These are phyloP conservation scores for Brachyistius frenatus DNA, from an alignment of 2,113 vertebrate species.

Conservation along the genomic window DNA sequence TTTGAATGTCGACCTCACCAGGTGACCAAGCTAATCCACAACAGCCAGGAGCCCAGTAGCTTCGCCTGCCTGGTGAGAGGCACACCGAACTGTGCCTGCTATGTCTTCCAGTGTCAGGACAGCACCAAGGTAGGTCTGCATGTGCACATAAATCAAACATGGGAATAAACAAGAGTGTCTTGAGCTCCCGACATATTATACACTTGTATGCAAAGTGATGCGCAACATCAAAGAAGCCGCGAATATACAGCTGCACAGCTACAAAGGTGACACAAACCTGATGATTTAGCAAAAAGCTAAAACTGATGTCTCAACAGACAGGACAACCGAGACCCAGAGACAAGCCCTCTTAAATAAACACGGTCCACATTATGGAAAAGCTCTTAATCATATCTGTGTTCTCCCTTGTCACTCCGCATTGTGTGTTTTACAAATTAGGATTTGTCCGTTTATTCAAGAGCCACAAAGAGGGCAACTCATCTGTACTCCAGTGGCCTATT, in stretches of 20 bases:
- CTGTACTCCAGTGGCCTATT: not conserved
- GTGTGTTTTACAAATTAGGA: too few species aligned
- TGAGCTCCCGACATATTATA: not conserved
- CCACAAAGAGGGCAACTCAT: not conserved
- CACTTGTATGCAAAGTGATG: not conserved
- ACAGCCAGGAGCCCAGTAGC: constrained; percentile 92
- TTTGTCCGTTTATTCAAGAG: not conserved
- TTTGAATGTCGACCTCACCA: constrained; percentile 91
- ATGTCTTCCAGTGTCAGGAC: constrained; percentile 92
- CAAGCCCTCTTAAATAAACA: too few species aligned
- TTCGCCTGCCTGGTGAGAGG: constrained; percentile 92
- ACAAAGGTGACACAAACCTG: too few species aligned
- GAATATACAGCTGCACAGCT: not conserved
- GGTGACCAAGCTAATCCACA: constrained; percentile 92
- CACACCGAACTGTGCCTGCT: constrained; percentile 85
- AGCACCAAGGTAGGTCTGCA: constrained; percentile 88
- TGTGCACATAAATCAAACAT: not conserved
- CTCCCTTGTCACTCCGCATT: too few species aligned
- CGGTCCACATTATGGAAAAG: too few species aligned
- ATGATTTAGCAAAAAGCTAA: not conserved
- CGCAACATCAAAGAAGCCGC: too few species aligned
- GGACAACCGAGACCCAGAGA: not conserved
- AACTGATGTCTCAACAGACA: not conserved
- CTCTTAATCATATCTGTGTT: too few species aligned
- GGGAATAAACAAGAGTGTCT: not conserved